Conservation (phyloP, 2,113 vertebrate genomes). For the Prinia subflava region DNA sequence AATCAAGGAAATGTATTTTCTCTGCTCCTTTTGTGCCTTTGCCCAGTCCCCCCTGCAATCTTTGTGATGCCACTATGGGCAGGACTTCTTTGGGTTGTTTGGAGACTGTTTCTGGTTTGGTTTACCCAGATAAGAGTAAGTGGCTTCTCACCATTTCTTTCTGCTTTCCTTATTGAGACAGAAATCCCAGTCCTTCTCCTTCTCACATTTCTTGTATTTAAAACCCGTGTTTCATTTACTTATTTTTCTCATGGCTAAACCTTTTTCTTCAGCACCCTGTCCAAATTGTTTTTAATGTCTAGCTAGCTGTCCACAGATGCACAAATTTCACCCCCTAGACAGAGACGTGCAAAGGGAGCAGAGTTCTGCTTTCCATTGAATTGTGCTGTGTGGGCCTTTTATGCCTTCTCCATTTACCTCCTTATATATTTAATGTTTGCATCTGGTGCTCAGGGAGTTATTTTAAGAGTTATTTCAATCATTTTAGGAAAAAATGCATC, state of each 20-base stretch:
- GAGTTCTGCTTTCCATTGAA: not conserved
- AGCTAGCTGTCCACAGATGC: not conserved
- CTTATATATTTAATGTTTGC: not conserved
- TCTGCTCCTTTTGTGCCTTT: not conserved
- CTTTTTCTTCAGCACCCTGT: not conserved
- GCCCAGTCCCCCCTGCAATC: not conserved
- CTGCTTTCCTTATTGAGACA: not conserved
- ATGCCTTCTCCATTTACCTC: not conserved
- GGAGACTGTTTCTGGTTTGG: not conserved
- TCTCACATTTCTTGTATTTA: not conserved
- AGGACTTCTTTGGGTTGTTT: not conserved
- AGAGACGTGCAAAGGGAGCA: rapidly evolving
- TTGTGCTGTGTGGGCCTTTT: not conserved
- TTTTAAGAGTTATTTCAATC: not conserved
- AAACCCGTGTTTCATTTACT: not conserved
- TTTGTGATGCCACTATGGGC: not conserved
- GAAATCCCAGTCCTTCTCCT: not conserved
- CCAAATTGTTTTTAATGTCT: not conserved
- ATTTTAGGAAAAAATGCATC: not conserved
- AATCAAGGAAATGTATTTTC: not conserved
- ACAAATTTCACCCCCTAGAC: not conserved
- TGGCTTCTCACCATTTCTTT: not conserved
- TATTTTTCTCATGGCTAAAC: not conserved
- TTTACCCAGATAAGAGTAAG: rapidly evolving
- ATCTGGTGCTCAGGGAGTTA: not conserved